Percentiles rank a stretch among this genome's conserved stretches.
These are phyloP conservation scores for Hydrolagus colliei DNA, from an alignment of 2,797 vertebrate species.

Conservation along the genomic window DNA sequence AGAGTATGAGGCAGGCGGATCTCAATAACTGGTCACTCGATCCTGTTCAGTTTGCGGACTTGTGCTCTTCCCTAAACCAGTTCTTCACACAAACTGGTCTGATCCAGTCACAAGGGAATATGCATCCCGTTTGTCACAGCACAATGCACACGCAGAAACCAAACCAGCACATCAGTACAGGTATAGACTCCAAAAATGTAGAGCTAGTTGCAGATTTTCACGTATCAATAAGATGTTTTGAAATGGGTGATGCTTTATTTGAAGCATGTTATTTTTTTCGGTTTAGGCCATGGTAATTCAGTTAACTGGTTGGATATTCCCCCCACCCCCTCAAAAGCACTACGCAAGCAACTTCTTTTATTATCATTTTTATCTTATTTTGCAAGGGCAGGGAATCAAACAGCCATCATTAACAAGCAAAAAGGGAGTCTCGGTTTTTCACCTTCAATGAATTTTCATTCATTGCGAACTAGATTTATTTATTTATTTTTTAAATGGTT, in stretches of 20 bases:
- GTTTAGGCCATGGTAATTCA: conserved; percentile 29
- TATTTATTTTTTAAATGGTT: background rate
- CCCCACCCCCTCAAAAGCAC: background rate
- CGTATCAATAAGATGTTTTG: conserved; percentile 13
- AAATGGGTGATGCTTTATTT: conserved; percentile 20
- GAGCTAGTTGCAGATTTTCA: conserved; percentile 26
- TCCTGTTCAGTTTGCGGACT: conserved; percentile 82
- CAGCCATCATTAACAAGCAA: conserved; percentile 23
- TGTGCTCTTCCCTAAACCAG: conserved; percentile 87
- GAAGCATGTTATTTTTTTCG: conserved; percentile 15
- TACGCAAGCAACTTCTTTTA: conserved; percentile 2
- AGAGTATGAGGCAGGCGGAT: conserved; percentile 88
- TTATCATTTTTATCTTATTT: conserved; percentile 25
- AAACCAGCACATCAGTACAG: conserved; percentile 79
- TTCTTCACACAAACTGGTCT: conserved; percentile 85
- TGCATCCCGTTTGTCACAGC: conserved; percentile 74
- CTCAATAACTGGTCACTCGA: conserved; percentile 89
- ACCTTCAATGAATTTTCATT: conserved; percentile 3
- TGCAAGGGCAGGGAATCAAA: background rate
- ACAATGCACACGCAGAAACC: conserved; percentile 77
- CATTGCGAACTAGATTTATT: background rate
- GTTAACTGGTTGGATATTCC: conserved; percentile 6
- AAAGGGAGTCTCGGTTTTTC: conserved; percentile 11
- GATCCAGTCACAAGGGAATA: conserved; percentile 77
- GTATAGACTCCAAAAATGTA: conserved; percentile 42